Conservation (phyloP, 2,888 invertebrate genomes). For the Cosmia trapezina region DNA sequence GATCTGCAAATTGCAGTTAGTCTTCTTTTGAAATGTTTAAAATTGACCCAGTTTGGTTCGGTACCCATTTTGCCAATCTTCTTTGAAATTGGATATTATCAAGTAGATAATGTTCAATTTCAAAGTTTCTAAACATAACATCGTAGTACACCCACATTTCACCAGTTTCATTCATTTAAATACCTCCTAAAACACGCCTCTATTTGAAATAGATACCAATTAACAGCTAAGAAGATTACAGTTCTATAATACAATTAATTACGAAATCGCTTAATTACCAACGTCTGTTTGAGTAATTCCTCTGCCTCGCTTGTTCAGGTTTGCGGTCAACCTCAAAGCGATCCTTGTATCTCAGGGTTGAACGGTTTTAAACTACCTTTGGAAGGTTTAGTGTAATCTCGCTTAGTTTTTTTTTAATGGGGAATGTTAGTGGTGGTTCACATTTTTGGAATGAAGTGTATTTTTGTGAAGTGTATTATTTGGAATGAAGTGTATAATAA, state of each 20-base stretch:
- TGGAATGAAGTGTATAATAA: too few species aligned
- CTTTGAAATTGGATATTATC: too few species aligned
- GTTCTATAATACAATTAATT: conserved; percentile 20
- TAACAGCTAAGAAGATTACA: conserved; percentile 6
- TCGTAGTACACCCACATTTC: too few species aligned
- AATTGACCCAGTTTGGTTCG: too few species aligned
- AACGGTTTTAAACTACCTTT: conserved; percentile 26
- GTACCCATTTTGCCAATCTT: too few species aligned
- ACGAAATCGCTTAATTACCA: conserved; percentile 46
- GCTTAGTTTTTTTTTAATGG: background rate
- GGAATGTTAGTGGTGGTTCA: background rate
- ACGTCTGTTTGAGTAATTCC: conserved; percentile 29
- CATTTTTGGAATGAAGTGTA: background rate
- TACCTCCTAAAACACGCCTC: too few species aligned
- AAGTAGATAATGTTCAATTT: too few species aligned
- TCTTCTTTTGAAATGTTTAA: too few species aligned
- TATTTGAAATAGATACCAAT: background rate
- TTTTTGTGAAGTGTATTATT: too few species aligned
- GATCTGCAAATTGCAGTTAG: too few species aligned
- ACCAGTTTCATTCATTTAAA: too few species aligned
- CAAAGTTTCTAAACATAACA: too few species aligned
- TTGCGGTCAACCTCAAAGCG: conserved; percentile 50
- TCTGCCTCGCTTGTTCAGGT: conserved; percentile 27
- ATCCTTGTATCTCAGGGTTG: conserved; percentile 25
- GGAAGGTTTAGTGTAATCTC: conserved; percentile 4